Conservation (phyloP, 1,140 invertebrate species). For the Drosophila dunni region DNA sequence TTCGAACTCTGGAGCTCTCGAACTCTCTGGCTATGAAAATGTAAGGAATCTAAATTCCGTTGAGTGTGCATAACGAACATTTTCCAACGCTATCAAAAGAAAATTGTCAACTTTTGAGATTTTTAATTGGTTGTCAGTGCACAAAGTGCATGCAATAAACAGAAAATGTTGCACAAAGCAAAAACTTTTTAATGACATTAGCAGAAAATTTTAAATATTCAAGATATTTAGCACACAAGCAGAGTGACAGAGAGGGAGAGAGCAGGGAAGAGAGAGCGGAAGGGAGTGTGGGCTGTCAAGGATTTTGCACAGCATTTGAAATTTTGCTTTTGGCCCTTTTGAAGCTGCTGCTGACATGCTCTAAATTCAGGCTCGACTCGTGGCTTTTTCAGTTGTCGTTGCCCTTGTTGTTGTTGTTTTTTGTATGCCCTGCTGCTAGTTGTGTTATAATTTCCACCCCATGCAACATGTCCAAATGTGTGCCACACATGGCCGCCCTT, state of each 20-base stretch:
- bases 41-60: neutral
- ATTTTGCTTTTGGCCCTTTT: constrained; percentile 39
- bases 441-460: constrained; percentile 57
- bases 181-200: constrained; percentile 79
- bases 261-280: neutral
- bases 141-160: constrained; percentile 39
- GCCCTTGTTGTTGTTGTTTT: neutral
- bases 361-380: constrained; percentile 50
- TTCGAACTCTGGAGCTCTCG: neutral
- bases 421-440: neutral
- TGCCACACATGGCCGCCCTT: constrained; percentile 77
- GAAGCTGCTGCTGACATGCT: constrained; percentile 53
- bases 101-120: constrained; percentile 58
- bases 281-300: constrained; percentile 49
- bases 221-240: constrained; percentile 34
- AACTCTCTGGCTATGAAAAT: too few relatives aligned
- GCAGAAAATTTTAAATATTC: constrained; percentile 66
- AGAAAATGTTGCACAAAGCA: constrained; percentile 62
- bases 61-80: neutral
- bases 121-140: constrained; percentile 66
- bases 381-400: constrained; percentile 30
- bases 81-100: constrained; percentile 27
- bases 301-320: constrained; percentile 61
- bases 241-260: neutral
- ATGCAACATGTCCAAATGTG: constrained; percentile 49